phyloP scores from a whole-genome alignment of 2,113 vertebrate species.

The Spermophilus dauricus region DNA sequence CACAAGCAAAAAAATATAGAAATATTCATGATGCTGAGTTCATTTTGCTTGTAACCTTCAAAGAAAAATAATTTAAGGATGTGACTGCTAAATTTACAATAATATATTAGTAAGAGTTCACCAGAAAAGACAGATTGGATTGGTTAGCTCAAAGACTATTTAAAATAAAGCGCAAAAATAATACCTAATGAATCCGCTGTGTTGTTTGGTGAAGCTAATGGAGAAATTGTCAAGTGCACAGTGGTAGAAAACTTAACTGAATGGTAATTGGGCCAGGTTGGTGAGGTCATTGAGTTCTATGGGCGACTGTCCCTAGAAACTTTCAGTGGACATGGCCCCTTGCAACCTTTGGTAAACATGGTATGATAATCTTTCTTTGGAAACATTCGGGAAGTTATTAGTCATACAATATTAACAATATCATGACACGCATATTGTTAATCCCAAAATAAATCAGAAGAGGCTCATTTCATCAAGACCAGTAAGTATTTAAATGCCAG shows the following conservation, averaged over 20 bases:
- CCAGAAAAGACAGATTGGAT: neutral
- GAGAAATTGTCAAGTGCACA: neutral
- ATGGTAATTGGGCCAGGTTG: neutral
- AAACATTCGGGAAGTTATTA: neutral
- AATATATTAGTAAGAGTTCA: slow-evolving; percentile 10
- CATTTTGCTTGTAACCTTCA: neutral
- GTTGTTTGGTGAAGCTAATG: neutral
- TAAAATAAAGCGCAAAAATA: neutral
- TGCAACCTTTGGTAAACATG: neutral
- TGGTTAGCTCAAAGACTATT: neutral
- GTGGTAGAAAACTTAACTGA: neutral
- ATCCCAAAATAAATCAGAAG: neutral
- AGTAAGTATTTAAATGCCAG: neutral
- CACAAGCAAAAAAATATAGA: neutral
- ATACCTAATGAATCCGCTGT: neutral
- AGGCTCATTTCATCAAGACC: neutral
- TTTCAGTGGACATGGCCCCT: neutral
- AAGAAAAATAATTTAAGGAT: neutral
- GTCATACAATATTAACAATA: neutral
- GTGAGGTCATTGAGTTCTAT: neutral
- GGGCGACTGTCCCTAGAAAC: neutral
- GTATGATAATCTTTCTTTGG: neutral
- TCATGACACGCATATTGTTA: neutral
- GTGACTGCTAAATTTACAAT: neutral
- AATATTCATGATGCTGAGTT: neutral